These are phyloP conservation scores for Eupithecia inturbata DNA, from an alignment of 2,888 invertebrate genomes.

Conservation along the genomic window DNA sequence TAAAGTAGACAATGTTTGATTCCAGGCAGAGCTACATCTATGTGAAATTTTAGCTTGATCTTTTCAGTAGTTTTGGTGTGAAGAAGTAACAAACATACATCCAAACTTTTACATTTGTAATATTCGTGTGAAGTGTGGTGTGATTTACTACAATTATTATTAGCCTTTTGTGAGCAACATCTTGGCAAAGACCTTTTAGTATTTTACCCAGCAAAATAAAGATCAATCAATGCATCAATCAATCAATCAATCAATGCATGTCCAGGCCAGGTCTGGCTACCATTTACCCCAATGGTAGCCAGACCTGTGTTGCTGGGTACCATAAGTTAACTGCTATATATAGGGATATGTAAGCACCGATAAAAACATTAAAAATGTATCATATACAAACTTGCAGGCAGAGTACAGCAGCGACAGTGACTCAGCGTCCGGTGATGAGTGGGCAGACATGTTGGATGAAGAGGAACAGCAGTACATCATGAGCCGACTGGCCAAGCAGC, in stretches of 20 bases:
- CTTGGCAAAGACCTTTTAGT: neutral
- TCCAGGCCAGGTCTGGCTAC: neutral
- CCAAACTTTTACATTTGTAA: too few species aligned
- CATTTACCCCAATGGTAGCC: neutral
- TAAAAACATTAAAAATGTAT: neutral
- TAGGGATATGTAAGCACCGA: too few species aligned
- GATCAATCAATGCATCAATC: neutral
- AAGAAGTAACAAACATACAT: too few species aligned
- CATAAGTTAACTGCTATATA: neutral
- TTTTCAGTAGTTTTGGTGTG: too few species aligned
- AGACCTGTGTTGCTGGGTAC: neutral
- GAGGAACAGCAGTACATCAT: slow-evolving; percentile 83
- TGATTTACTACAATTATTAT: too few species aligned
- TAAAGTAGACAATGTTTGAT: too few species aligned
- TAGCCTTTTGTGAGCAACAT: too few species aligned
- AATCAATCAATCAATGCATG: neutral
- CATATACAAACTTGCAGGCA: slow-evolving; percentile 25
- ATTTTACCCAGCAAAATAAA: neutral
- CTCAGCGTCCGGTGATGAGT: slow-evolving; percentile 79
- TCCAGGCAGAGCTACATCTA: too few species aligned
- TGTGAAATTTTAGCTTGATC: too few species aligned
- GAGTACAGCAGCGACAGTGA: slow-evolving; percentile 79
- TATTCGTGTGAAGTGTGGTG: too few species aligned
- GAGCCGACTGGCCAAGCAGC: slow-evolving; percentile 72
- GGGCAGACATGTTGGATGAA: slow-evolving; percentile 84